Evolutionary conservation across 2,888 invertebrate genomes (phyloP), one percentile per base, ranked within the genome.

Genomic region (Tachina lurida): DNA sequence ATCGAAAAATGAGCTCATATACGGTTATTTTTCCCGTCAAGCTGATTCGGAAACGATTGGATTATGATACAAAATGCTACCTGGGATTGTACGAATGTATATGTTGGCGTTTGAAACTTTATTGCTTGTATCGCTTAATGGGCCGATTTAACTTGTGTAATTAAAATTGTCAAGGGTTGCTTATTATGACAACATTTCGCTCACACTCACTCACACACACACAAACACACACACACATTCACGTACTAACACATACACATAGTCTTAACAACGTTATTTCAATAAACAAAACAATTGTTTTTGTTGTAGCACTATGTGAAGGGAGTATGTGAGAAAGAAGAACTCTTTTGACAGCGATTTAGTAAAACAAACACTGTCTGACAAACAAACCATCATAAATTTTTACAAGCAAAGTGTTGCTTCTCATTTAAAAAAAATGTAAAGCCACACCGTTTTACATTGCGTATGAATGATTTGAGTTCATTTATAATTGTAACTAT

Each of bases 101-200:
- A 60, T 49, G 77, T 31, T 45, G 17, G 49, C 52, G 56, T 82
- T 73, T 83, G 63, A 49, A 81, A 81, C 63, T 76, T 76, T 76
- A 70, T 73, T 54, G 74, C 81, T 81, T 87, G 86, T 87, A 87
- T 86, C 87, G 85, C 79, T 88, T 87, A 86, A 88, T 87, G 85
- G 87, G 85, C 82, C 87, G 87, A 88, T 87, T 88, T 89, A 89
- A 89, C 88, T 89, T 88, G 88, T 88, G 88, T 89, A 89, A 90
- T 90, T 90, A 89, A 89, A 89, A 89, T 88, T 89, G 89, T 89
- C 89, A 90, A 89, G 90, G 88, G 89, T 89, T 89, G 87, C 74
- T 87, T 86, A 84, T 84, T 85, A 85, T 62, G 60, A 68, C 31
- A 71, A 63, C 54, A n/a, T 43, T 31, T 19, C 31, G 62, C 58